Base-by-base conservation (phyloP, 2,113 vertebrate species). In the Puntigrus tetrazona region DNA sequence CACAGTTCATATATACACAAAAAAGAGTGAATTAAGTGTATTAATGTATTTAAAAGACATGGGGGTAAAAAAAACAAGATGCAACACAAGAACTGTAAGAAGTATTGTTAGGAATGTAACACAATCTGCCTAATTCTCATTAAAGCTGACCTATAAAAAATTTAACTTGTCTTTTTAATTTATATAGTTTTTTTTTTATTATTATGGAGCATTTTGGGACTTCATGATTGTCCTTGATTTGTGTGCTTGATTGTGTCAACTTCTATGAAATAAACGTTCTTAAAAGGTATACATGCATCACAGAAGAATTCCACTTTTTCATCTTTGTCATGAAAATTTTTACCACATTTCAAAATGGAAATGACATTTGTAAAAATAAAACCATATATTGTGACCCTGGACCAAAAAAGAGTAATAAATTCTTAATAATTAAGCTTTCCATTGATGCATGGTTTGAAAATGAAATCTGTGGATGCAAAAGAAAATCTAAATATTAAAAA, bases 91-190 rank as follows among this genome's bases (percentile, higher is more conserved):
- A 18, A 50, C 16, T 50, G 47, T 7, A 50, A 50, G 16, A 50
- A 50, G 47, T 14, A 50, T 20, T 50, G 16, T 50, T 6, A 18
- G 47, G 47, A 50, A 18, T 50, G 31, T 38, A 27, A 55, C 63
- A 69, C 63, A 76, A 34, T 52, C 61, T 36, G 1, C 57, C 5
- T 38, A 43, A 11, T 78, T 69, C 63, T 84, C 61, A 84, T 69
- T 84, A 84, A 84, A 84, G 61, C 47, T 70, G 9, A 25, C 34
- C 34, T 70, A 20, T 14, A 70, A 43, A 70, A 43, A 25, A 16
- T 6, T n/a, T 16, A 7, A 38, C 5, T 10, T 59, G 50, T 45
- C 29, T 61, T 27, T 4, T 70, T 3, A n/a, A 55, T 52, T 69
- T 76, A 29, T 78, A 22, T 43, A 3, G 3, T 27, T n/a, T 43